These are phyloP conservation scores for Sebastes oblongus DNA, from an alignment of 2,797 vertebrate species.

Conservation along the genomic window DNA sequence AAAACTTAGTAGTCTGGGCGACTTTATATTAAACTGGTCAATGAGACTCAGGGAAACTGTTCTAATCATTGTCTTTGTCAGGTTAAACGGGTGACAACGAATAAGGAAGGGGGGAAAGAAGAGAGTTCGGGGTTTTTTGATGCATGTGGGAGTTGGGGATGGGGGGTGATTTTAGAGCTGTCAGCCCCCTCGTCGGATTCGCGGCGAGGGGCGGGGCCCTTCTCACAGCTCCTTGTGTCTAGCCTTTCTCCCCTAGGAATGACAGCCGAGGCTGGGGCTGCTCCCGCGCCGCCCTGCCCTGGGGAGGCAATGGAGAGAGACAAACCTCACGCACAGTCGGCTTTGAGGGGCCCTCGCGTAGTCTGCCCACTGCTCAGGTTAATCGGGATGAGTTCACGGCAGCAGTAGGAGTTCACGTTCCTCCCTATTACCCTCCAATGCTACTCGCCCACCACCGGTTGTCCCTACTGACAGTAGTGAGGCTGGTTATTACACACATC, in stretches of 20 bases:
- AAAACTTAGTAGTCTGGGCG: neutral
- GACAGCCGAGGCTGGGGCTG: conserved; percentile 75
- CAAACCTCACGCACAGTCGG: conserved; percentile 68
- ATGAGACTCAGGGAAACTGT: conserved; percentile 16
- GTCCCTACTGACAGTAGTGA: conserved; percentile 25
- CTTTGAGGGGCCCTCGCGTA: conserved; percentile 73
- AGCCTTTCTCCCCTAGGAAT: conserved; percentile 82
- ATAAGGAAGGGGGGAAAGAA: neutral
- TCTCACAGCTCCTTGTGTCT: conserved; percentile 84
- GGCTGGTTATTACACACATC: conserved; percentile 27
- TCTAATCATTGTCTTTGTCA: conserved; percentile 30
- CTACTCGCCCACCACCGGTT: conserved; percentile 43
- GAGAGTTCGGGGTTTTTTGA: neutral
- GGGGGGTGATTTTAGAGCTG: conserved; percentile 51
- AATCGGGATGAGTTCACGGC: conserved; percentile 74
- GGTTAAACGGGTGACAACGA: neutral
- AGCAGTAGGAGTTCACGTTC: conserved; percentile 67
- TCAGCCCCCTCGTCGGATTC: conserved; percentile 57
- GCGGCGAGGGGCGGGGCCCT: conserved; percentile 59
- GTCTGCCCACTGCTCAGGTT: conserved; percentile 69
- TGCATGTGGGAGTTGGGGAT: conserved; percentile 42
- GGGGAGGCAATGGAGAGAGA: conserved; percentile 73
- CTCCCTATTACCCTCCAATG: conserved; percentile 52
- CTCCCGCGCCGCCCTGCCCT: conserved; percentile 58
- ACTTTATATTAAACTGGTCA: conserved; percentile 10